Conservation (phyloP, 2,797 vertebrate genomes). For the Darevskia nairensis region DNA sequence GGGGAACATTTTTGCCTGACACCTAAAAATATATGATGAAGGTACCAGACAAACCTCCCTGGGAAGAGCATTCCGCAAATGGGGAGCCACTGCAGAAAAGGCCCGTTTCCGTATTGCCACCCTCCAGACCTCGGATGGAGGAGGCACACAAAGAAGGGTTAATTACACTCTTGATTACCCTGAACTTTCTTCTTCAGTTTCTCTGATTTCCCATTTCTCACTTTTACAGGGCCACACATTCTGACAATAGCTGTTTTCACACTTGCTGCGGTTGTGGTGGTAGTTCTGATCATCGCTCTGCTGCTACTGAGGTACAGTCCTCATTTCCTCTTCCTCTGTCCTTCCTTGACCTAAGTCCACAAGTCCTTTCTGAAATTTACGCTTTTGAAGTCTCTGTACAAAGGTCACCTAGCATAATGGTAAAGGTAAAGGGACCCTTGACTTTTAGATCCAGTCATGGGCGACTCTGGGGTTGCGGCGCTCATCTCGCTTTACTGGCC, state of each 20-base stretch:
- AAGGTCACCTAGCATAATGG: conserved; percentile 6
- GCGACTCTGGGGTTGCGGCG: too few relatives aligned
- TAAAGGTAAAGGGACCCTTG: too few relatives aligned
- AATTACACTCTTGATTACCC: not conserved
- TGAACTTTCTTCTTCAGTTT: conserved; percentile 18
- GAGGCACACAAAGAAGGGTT: too few relatives aligned
- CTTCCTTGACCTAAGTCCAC: conserved; percentile 27
- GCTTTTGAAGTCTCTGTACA: conserved; percentile 8
- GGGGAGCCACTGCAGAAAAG: too few relatives aligned
- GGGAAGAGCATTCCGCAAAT: too few relatives aligned
- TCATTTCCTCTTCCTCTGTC: conserved; percentile 9
- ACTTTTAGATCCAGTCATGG: too few relatives aligned
- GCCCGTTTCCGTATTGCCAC: too few relatives aligned
- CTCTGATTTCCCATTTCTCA: conserved; percentile 50
- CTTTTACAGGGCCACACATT: conserved; percentile 68
- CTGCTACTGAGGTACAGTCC: conserved; percentile 89
- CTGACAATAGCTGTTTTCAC: conserved; percentile 88
- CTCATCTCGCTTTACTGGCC: too few relatives aligned
- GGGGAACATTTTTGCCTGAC: too few relatives aligned
- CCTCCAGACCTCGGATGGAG: too few relatives aligned
- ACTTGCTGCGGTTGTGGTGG: conserved; percentile 83
- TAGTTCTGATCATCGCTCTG: conserved; percentile 88
- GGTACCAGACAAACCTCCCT: too few relatives aligned
- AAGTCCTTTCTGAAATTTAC: conserved; percentile 36
- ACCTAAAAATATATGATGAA: too few relatives aligned